Evolutionary conservation across 2,797 vertebrate genomes (phyloP).

Genomic region (Ptychobarbus kaznakovi): DNA sequence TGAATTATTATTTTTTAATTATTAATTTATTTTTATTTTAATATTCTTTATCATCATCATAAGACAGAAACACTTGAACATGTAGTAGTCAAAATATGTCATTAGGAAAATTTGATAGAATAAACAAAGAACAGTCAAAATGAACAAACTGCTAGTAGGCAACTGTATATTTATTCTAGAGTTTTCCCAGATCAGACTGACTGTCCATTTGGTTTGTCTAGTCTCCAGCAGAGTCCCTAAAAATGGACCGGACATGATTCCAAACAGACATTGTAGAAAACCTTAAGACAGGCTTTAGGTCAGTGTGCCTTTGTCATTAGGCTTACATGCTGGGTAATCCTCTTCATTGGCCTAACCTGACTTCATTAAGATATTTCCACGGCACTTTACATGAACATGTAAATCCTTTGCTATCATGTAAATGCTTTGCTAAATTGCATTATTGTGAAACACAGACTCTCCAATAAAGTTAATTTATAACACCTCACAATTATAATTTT

Average conservation of each 20-base stretch:
- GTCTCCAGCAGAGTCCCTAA: not conserved
- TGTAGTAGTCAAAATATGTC: not conserved
- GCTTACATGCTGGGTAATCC: constrained; percentile 69
- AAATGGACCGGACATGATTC: not conserved
- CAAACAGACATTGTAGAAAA: constrained; percentile 6
- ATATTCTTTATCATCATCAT: not conserved
- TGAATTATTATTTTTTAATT: not conserved
- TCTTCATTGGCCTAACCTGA: constrained; percentile 62
- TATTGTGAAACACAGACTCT: not conserved
- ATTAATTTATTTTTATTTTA: too few species aligned
- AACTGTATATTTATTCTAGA: not conserved
- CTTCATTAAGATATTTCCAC: constrained; percentile 68
- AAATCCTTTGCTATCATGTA: not conserved
- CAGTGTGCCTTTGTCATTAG: constrained; percentile 44
- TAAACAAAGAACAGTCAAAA: not conserved
- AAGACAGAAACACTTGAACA: not conserved
- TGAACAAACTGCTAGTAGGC: not conserved
- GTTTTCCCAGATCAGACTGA: not conserved
- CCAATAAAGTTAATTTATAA: not conserved
- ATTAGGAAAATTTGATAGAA: not conserved
- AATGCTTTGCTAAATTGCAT: not conserved
- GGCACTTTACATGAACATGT: constrained; percentile 38
- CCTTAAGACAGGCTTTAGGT: constrained; percentile 29
- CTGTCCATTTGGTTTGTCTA: constrained; percentile 12
- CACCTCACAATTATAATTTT: not conserved